phyloP scores from a whole-genome alignment of 2,888 invertebrate species.

The Clistopyga incitator region DNA sequence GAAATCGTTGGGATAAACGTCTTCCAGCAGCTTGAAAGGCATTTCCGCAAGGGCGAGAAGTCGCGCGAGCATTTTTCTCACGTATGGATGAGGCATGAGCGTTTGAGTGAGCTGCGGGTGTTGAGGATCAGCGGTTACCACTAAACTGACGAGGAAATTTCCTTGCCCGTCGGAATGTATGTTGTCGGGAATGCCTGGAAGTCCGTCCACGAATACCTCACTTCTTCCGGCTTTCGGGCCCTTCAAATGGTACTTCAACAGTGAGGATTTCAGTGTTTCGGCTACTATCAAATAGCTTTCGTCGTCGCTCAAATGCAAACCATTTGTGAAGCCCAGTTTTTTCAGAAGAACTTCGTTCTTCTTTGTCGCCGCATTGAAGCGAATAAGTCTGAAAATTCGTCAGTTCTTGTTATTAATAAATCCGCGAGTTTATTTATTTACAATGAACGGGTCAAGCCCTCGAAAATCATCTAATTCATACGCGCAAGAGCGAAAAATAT shows the following conservation, averaged over 20 bases:
- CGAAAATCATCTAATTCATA: too few relatives aligned
- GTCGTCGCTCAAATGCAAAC: constrained; percentile 92
- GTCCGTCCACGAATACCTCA: constrained; percentile 92
- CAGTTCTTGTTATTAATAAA: too few relatives aligned
- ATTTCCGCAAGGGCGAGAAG: constrained; percentile 87
- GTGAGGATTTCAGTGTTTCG: constrained; percentile 89
- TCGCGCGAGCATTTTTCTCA: constrained; percentile 89
- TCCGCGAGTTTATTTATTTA: constrained; percentile 25
- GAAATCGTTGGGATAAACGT: constrained; percentile 88
- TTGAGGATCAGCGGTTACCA: constrained; percentile 86
- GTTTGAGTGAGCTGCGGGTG: constrained; percentile 86
- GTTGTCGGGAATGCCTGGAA: constrained; percentile 90
- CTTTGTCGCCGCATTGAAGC: constrained; percentile 92
- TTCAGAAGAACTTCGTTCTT: constrained; percentile 91
- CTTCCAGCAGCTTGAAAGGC: constrained; percentile 88
- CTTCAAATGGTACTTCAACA: constrained; percentile 92
- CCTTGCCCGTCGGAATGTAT: constrained; percentile 87
- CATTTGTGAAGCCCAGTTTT: constrained; percentile 94
- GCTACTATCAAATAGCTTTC: constrained; percentile 92
- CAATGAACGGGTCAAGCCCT: too few relatives aligned
- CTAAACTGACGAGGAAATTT: constrained; percentile 88
- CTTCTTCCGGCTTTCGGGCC: constrained; percentile 92
- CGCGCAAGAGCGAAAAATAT: too few relatives aligned
- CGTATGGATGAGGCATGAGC: constrained; percentile 87
- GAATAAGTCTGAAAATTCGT: constrained; percentile 88